Percentiles rank a stretch among this genome's conserved stretches.
Evolutionary conservation across 2,797 vertebrate species (phyloP).

Genomic region (Mormyrops attenuatus): DNA sequence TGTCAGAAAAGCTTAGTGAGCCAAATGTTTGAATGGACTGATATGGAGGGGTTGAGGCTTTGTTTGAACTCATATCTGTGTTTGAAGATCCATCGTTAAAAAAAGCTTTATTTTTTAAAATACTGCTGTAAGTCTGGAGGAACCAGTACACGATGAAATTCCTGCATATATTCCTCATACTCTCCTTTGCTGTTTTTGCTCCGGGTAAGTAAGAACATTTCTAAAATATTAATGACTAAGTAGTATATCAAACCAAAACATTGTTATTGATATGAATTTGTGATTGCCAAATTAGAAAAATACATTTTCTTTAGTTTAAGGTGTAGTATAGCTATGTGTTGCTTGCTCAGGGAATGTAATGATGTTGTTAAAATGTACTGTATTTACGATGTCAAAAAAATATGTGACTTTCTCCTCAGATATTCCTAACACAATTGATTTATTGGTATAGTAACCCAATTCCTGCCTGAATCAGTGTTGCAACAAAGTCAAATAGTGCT

Average conservation of each 20-base stretch:
- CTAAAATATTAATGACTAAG: neutral
- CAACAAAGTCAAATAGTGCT: neutral
- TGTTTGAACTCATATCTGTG: neutral
- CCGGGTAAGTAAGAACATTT: slow-evolving; percentile 24
- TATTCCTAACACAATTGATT: neutral
- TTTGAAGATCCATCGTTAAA: neutral
- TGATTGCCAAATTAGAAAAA: neutral
- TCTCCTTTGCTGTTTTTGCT: slow-evolving; percentile 10
- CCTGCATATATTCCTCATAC: slow-evolving; percentile 17
- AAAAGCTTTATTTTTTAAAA: slow-evolving; percentile 10
- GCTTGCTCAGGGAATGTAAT: neutral
- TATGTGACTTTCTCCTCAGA: neutral
- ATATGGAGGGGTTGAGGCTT: neutral
- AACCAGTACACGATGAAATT: slow-evolving; percentile 23
- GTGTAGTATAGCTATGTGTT: neutral
- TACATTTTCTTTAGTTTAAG: neutral
- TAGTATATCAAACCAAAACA: neutral
- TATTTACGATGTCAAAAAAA: neutral
- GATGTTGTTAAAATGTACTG: neutral
- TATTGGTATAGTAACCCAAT: neutral
- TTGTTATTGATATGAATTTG: neutral
- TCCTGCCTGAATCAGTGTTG: neutral
- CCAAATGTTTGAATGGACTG: neutral
- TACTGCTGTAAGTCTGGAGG: neutral
- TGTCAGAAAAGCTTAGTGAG: neutral